Conservation (phyloP, 2,888 invertebrate genomes). For the Tribolium freemani region DNA sequence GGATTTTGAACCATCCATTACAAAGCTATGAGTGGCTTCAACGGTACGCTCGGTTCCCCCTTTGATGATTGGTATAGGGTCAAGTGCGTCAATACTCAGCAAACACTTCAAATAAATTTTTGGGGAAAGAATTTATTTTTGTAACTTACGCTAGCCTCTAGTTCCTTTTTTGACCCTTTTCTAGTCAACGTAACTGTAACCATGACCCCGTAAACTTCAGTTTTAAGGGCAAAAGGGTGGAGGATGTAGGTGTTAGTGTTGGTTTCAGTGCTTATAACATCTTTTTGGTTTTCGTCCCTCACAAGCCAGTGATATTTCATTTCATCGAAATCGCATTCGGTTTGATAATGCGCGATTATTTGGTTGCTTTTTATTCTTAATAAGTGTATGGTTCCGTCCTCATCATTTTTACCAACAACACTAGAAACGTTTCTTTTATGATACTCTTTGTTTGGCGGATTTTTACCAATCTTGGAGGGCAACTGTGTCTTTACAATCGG, state of each 20-base stretch:
- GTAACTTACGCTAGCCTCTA: not conserved
- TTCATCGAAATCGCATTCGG: not conserved
- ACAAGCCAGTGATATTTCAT: slow-evolving; percentile 5
- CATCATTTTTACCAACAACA: not conserved
- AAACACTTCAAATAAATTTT: not conserved
- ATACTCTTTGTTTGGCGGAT: not conserved
- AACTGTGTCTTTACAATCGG: not conserved
- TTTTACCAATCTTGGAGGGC: not conserved
- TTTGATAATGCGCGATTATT: not conserved
- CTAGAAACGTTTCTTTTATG: not conserved
- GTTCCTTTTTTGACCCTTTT: not conserved
- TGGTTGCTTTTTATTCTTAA: slow-evolving; percentile 4
- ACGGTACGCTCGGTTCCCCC: slow-evolving; percentile 22
- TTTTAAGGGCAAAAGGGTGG: not conserved
- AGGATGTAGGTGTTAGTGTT: not conserved
- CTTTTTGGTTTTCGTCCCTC: not conserved
- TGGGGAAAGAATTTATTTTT: not conserved
- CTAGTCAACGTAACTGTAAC: not conserved
- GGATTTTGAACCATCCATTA: slow-evolving; percentile 29
- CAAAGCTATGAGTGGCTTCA: not conserved
- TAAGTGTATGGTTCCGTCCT: not conserved
- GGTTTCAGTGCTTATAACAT: not conserved
- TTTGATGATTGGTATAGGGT: slow-evolving; percentile 25
- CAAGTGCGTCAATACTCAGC: not conserved
- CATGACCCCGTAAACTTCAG: not conserved